Base-by-base conservation (phyloP, 2,888 invertebrate species). In the Drosophila acutilabella region DNA sequence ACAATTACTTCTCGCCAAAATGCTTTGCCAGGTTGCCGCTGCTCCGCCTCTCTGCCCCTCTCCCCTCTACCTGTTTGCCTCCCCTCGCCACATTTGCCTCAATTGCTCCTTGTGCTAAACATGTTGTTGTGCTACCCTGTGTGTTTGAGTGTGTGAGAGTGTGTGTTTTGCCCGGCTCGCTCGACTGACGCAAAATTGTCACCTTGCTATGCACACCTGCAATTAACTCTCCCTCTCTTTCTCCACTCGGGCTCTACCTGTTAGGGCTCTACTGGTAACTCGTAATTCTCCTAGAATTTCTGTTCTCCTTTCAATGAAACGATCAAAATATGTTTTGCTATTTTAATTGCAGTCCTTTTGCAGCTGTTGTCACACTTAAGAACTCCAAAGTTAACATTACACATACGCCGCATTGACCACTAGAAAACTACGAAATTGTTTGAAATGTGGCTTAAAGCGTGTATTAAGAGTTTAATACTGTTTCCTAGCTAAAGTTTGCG, bases 111-210 rank as follows among this genome's bases (percentile, higher is more conserved):
- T 30, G 2, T 30, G 20, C 52, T 48, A 20, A 36, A 41, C 47
- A 40, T 60, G 73, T 47, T 68, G 64, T 45, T 62, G 45, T 54
- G 48, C 30, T 65, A 47, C 50, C 18, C 71, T 66, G 38, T 26
- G 7, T 7, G 1, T 36, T 2, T 13, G 36, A 18, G 18, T n/a
- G 41, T 33, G 33, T 53, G 45, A 11, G 50, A 13, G 2, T 14
- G 18, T 41, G 26, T 59, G 51, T 56, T 40, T 44, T 23, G 62
- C 36, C 16, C 56, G 47, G 74, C 59, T 76, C 82, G 89, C 87
- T 85, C 83, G 88, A 83, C 74, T 88, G 88, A 80, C 88, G 88
- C 89, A 68, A 88, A 89, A 89, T 89, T 87, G 86, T 87, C 86
- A 88, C 86, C 83, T 85, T 82, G 78, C 84, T 65, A 85, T 87